phyloP scores from a whole-genome alignment of 2,113 vertebrate species.

The Mobula birostris region DNA sequence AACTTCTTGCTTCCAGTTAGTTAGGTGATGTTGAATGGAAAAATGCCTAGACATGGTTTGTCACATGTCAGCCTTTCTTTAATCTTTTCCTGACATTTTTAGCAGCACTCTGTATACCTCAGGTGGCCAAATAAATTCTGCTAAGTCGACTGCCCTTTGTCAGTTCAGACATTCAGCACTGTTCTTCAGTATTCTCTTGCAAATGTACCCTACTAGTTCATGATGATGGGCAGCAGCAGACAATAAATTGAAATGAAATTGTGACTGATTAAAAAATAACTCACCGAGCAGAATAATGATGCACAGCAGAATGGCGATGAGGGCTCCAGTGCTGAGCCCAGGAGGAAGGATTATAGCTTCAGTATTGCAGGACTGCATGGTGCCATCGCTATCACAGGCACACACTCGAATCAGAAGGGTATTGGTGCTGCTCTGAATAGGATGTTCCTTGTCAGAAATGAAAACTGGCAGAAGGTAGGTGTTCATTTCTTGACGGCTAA shows the following conservation, averaged over 20 bases:
- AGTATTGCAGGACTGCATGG: slow-evolving; percentile 84
- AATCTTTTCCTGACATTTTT: background rate
- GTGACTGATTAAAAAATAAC: slow-evolving; percentile 39
- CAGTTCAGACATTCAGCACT: no score
- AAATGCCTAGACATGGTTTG: background rate
- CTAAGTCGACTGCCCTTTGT: background rate
- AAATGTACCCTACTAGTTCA: background rate
- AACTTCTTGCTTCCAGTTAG: background rate
- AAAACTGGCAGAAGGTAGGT: slow-evolving; percentile 82
- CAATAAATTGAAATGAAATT: background rate
- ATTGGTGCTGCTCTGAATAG: slow-evolving; percentile 84
- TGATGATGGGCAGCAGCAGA: background rate
- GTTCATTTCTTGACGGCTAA: slow-evolving; percentile 77
- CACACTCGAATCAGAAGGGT: slow-evolving; percentile 85
- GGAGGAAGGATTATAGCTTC: slow-evolving; percentile 80
- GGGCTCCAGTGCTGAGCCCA: slow-evolving; percentile 87
- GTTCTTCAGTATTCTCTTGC: background rate
- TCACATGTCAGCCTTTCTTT: background rate
- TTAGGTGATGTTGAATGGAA: background rate
- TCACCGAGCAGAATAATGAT: slow-evolving; percentile 89
- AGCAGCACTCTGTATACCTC: background rate
- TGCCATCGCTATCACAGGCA: slow-evolving; percentile 83
- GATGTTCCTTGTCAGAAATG: slow-evolving; percentile 80
- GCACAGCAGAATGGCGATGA: slow-evolving; percentile 89
- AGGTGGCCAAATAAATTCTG: background rate